These are phyloP conservation scores for Apodemus speciosus DNA, from an alignment of 2,113 vertebrate genomes.

Conservation along the genomic window DNA sequence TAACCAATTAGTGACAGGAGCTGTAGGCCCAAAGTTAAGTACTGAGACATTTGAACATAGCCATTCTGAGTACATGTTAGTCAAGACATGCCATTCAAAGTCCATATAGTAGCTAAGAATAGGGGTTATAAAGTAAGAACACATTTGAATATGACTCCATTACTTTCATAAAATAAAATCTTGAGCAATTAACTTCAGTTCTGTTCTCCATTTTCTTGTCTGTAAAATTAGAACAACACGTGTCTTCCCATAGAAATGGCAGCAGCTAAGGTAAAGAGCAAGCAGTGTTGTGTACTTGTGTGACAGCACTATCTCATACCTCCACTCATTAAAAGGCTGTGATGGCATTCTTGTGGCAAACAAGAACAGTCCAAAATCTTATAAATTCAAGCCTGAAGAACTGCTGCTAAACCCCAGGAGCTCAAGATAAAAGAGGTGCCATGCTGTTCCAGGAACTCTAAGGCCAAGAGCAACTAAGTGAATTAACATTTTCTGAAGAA, in stretches of 20 bases:
- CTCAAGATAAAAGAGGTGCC: slow-evolving; percentile 60
- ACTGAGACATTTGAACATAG: neutral
- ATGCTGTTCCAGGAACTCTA: slow-evolving; percentile 81
- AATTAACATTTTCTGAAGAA: neutral
- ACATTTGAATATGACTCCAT: neutral
- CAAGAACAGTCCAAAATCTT: slow-evolving; percentile 62
- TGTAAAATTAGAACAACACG: slow-evolving; percentile 29
- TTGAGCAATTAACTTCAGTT: slow-evolving; percentile 12
- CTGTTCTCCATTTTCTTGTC: slow-evolving; percentile 8
- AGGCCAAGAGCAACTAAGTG: slow-evolving; percentile 85
- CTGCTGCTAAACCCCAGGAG: slow-evolving; percentile 52
- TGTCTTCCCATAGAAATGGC: neutral
- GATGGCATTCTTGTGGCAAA: neutral
- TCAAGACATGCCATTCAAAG: neutral
- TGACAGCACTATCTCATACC: slow-evolving; percentile 48
- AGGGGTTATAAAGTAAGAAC: neutral
- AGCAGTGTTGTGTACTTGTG: slow-evolving; percentile 52
- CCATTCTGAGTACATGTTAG: neutral
- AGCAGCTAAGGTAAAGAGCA: slow-evolving; percentile 49
- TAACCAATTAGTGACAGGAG: neutral
- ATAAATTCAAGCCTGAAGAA: slow-evolving; percentile 58
- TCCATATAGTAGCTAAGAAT: neutral
- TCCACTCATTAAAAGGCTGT: slow-evolving; percentile 13
- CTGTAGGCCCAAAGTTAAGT: neutral
- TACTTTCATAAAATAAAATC: neutral